Conservation (phyloP, 2,113 vertebrate species). For the Aleadryas rufinucha region DNA sequence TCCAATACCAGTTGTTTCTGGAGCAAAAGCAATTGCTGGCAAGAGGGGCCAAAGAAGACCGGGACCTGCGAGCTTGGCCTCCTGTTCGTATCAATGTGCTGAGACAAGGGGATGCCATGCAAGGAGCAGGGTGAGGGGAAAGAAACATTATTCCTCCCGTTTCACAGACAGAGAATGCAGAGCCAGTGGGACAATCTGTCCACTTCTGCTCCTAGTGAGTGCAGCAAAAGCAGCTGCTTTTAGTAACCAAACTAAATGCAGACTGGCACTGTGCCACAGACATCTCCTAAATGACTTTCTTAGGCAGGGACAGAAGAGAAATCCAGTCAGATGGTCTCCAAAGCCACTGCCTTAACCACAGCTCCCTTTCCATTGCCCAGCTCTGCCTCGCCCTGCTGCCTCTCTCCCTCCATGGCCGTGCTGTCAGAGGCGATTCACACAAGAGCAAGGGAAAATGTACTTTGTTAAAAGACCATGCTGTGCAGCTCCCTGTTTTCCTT, state of each 20-base stretch:
- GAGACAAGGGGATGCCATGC: background rate
- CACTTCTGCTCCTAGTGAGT: background rate
- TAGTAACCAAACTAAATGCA: background rate
- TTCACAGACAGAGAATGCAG: background rate
- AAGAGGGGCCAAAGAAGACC: background rate
- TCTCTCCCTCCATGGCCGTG: fast-evolving
- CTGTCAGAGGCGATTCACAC: background rate
- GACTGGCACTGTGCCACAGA: background rate
- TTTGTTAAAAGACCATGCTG: background rate
- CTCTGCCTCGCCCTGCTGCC: background rate
- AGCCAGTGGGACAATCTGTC: background rate
- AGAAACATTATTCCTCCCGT: background rate
- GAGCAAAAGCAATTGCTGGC: background rate
- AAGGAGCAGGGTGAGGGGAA: background rate
- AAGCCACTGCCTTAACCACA: constrained; percentile 17
- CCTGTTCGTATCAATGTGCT: fast-evolving
- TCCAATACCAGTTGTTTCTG: background rate
- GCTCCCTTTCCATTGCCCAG: background rate
- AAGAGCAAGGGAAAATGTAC: background rate
- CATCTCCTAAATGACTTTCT: background rate
- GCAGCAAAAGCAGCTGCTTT: background rate
- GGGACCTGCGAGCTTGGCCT: fast-evolving
- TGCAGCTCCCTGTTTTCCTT: background rate
- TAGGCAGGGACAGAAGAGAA: background rate
- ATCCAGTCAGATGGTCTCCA: background rate